A percentile compares a stretch with the other conserved stretches of the same genome.
Conservation (phyloP, 2,113 vertebrate genomes). For the Xiphophorus hellerii region DNA sequence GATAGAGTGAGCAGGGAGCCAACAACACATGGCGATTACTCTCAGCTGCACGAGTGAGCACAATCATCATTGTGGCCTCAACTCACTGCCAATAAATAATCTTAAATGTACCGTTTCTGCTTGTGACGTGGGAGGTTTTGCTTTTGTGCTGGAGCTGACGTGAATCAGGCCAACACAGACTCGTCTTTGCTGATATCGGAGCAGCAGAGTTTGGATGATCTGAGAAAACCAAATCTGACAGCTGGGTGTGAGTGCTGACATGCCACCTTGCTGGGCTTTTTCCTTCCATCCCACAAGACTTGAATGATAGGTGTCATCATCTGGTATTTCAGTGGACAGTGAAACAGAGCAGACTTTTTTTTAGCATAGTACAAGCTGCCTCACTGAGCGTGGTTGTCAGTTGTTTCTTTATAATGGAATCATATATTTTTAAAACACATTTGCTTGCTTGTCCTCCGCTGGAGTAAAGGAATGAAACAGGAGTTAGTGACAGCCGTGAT, state of each 20-base stretch:
- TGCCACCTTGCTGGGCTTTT: neutral
- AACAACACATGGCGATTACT: constrained; percentile 45
- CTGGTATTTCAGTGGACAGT: neutral
- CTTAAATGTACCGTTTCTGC: constrained; percentile 33
- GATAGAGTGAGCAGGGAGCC: constrained; percentile 42
- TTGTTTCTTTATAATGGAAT: constrained; percentile 1
- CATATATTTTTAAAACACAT: neutral
- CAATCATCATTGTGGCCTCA: constrained; percentile 32
- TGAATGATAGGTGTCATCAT: neutral
- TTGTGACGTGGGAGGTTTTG: constrained; percentile 29
- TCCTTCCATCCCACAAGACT: constrained; percentile 6
- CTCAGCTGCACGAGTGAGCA: constrained; percentile 47
- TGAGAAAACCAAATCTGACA: neutral
- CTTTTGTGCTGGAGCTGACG: constrained; percentile 1
- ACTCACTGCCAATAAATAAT: constrained; percentile 29
- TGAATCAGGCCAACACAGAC: constrained; percentile 2
- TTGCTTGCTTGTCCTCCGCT: neutral
- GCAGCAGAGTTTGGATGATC: neutral
- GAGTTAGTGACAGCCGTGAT: neutral
- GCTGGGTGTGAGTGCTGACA: neutral
- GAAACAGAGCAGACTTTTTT: neutral
- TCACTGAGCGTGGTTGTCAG: constrained; percentile 4
- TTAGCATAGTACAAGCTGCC: neutral
- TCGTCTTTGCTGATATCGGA: neutral
- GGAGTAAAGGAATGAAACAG: constrained; percentile 14